Percentiles rank a stretch among this genome's conserved stretches.
These are phyloP conservation scores for Phymatocera aterrima DNA, from an alignment of 2,888 invertebrate species.

Conservation along the genomic window DNA sequence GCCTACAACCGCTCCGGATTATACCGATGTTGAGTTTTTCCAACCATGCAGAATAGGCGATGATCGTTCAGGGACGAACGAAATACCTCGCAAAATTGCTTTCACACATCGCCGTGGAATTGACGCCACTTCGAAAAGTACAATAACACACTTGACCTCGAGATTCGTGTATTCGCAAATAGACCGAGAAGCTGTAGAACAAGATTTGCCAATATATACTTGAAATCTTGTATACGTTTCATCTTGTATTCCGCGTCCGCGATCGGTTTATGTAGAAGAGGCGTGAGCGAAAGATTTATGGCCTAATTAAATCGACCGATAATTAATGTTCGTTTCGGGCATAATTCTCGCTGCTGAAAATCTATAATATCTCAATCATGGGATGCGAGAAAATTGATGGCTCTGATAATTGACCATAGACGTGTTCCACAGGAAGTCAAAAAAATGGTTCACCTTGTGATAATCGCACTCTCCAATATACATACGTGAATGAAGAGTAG, in stretches of 20 bases:
- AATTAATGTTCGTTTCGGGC: background rate
- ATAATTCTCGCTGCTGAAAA: background rate
- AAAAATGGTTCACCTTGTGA: background rate
- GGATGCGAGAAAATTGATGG: background rate
- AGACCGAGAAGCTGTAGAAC: background rate
- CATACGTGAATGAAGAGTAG: too few relatives aligned
- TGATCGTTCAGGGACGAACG: background rate
- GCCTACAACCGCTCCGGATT: too few relatives aligned
- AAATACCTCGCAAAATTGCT: background rate
- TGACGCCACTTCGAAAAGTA: background rate
- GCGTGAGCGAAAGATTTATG: background rate
- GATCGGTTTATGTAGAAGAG: background rate
- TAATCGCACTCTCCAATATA: too few relatives aligned
- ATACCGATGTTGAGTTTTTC: background rate
- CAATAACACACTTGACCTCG: background rate
- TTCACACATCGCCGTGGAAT: background rate
- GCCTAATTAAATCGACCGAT: background rate
- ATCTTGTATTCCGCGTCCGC: background rate
- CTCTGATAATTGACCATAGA: background rate
- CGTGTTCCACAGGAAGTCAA: background rate
- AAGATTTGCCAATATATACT: background rate
- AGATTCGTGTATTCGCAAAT: background rate
- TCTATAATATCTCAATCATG: background rate
- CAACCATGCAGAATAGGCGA: background rate
- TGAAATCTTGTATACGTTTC: background rate